Base-by-base conservation (phyloP, 2,888 invertebrate species). In the Syritta pipiens region DNA sequence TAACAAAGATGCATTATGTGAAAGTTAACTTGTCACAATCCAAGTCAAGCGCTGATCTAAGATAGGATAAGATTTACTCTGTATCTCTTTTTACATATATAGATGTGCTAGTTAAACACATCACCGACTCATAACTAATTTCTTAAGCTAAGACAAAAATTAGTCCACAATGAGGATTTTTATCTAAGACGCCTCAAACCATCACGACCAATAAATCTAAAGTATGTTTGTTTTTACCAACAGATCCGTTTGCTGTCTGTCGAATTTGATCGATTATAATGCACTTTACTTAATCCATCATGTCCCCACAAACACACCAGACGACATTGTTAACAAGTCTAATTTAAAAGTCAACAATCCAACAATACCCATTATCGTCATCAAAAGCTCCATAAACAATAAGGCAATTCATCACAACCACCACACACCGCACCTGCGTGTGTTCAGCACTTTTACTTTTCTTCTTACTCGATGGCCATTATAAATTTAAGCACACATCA, bases 321-420 rank as follows among this genome's bases (percentile, higher is more conserved):
- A 35, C 35, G 26, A 67, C 55, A 55, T 55, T 55, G 37, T 46
- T 28, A 55, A 28, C 46, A 67, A 57, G 20, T 35, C 37, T 55
- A 37, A 44, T 57, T 46, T 48, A 53, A 42, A 48, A 63, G 10
- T 51, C 42, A 51, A 51, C 63, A 67, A 20, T 67, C 65, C 12
- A 57, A 30, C 55, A 48, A 57, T 40, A 28, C 37, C 14, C 14
- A 46, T 28, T 37, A 55, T 67, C 37, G 20, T 28, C 37, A 17
- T 44, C 24, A 19, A 32, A 32, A 44, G 40, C 26, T 14, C 22
- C 17, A 14, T 32, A 37, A 24, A 42, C 17, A 28, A 65, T 26
- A n/a, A 17, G 22, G 35, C 26, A 55, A 67, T 57, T 46, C 46
- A 55, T 67, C 55, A 60, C 17, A 3, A 22, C 12, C 22, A 9